Evolutionary conservation across 2,113 vertebrate species (phyloP), one percentile per base, ranked within the genome.

Genomic region (Microtus oregoni): DNA sequence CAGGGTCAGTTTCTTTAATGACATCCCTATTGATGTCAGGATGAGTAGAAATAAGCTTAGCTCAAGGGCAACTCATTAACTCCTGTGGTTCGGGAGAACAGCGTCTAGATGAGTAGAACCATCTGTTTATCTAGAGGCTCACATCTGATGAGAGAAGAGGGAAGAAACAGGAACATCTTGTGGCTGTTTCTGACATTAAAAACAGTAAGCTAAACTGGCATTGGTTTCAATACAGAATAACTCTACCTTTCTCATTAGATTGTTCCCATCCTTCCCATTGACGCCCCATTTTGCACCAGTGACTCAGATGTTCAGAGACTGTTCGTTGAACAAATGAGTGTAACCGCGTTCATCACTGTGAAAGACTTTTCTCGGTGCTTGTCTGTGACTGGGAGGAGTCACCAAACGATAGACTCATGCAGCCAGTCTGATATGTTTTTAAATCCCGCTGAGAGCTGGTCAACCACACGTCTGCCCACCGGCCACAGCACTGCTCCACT

Each of bases 1-100:
- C 61, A 96, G 61, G 35, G 14, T 70, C 58, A 81, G 41, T 85
- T 95, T 94, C 79, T 91, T 91, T 75, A 41, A 85, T 65, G 35
- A 32, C 67, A 28, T 65, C 95, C 81, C 78, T 58, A 85, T 88
- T 75, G 68, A 91, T 68, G 35, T 79, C 30, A 75, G 79, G 41
- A 65, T 13, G 86, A 30, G 58, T 38, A 26, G 82, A 85, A 78
- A 72, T 22, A 93, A 75, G 75, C 70, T 47, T 90, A 58, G 28
- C 61, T 73, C 38, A 52, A 63, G 73, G 32, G 28, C 44, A 73
- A 47, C n/a, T 86, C 22, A 89, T 96, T 44, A 88, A 44, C 17
- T 91, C 52, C 83, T 89, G 19, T 47, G 26, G 47, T 47, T 93
- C 12, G 73, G 55, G 28, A 67, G 52, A 75, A 68, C 22, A 58